Evolutionary conservation across 2,113 vertebrate species (phyloP), one percentile per base, ranked within the genome.

Genomic region (Ploceus nigricollis): DNA sequence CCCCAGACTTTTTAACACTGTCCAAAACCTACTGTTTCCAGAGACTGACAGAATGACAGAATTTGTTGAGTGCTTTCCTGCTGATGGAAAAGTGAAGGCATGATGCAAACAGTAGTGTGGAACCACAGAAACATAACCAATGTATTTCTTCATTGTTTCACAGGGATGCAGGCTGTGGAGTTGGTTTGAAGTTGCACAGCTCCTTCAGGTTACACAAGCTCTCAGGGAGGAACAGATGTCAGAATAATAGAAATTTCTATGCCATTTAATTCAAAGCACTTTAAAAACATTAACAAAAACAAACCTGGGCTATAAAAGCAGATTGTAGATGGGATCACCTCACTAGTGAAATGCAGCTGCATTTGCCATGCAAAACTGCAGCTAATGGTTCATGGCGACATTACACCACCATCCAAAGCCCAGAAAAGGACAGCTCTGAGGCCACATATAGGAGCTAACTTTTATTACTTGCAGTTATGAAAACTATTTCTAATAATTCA

Each of bases 401-500:
- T 65, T 56, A 53, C 10, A 71, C 12, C 40, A 37, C 12, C 21
- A 64, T 28, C 40, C 80, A 51, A 90, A 89, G 30, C 44, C 44
- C 48, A 28, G 39, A 75, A 64, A 86, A 80, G 19, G 50, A 70
- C 3, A 3, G 9, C 54, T 83, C 48, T 66, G 17, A 51, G 48
- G 31, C 40, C 73, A 83, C 21, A 48, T 89, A 79, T 48, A 54
- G 65, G 69, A 94, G 69, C 81, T 93, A 56, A 54, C 51, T 82
- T 96, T 79, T 37, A 93, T 81, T 65, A 87, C 69, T 92, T 81
- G 53, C 60, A 82, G n/a, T 21, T 57, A 95, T 53, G 61, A 96
- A 75, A 96, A 86, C 51, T 50, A 79, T 93, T 96, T 95, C 82
- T 95, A 97, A 97, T 91, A 97, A 91, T 89, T 92, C 84, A 91